Base-by-base conservation (phyloP, 2,113 vertebrate genomes). In the Paracanthobrama guichenoti region DNA sequence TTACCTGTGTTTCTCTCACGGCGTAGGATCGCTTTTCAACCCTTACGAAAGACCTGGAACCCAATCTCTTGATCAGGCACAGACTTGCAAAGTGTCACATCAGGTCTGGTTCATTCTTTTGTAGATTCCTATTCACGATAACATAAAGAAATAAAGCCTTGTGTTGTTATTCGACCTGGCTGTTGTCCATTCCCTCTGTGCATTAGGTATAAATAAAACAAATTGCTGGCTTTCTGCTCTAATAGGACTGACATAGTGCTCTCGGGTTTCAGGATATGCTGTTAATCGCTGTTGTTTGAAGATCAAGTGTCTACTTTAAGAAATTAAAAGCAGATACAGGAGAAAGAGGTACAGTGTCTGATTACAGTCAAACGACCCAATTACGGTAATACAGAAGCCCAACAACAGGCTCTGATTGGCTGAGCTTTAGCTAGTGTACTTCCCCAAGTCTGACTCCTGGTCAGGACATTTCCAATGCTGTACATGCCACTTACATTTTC, bases 271-370 rank as follows among this genome's bases (percentile, higher is more conserved):
- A 86, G 82, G 84, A 83, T 89, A 78, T 87, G 77, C 78, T 86
- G 57, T 87, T 84, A 85, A 84, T 74, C 44, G 57, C 67, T 80
- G 79, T 87, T 88, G 78, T 83, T 88, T n/a, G 69, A 85, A 77
- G 88, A 89, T 90, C 85, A 82, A 88, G 87, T 77, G 81, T 84
- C 88, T 88, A 87, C 87, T 91, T 91, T 87, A 92, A 88, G 64
- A 91, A 92, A 93, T 92, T 46, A 91, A 90, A 90, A 69, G 22
- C 55, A 84, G 69, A 83, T 79, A 83, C 76, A 84, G 81, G 82
- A 83, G 85, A 79, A 86, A 67, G 84, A 67, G 73, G 86, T 42
- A 28, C 59, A 59, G 86, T 64, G 24, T 84, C 71, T 10, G 18
- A 39, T 86, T 84, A 81, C 84, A 86, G 82, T 81, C 79, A 84